Evolutionary conservation across 2,888 invertebrate species (phyloP).

Genomic region (Drosophila buzzatii): DNA sequence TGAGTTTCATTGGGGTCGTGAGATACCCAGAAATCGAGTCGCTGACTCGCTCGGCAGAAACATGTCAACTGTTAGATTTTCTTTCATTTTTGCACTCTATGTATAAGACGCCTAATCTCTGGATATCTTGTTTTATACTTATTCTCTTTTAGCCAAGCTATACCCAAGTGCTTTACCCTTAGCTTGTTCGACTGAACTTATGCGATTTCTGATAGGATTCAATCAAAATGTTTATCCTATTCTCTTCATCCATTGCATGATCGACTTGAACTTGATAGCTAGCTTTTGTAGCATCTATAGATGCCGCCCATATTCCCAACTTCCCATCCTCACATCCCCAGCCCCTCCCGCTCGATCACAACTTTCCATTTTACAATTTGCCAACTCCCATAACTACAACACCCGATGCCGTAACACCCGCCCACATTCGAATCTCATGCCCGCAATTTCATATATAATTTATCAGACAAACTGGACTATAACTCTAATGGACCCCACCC

Average conservation of each 20-base stretch:
- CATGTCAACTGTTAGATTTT: not conserved
- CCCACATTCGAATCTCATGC: not conserved
- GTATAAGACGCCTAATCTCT: too few species aligned
- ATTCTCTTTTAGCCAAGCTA: too few species aligned
- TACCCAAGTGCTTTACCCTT: too few species aligned
- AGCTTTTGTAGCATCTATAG: too few species aligned
- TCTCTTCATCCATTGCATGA: not conserved
- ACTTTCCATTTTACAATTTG: not conserved
- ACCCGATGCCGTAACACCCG: not conserved
- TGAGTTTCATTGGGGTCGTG: not conserved
- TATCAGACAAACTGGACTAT: slow-evolving; percentile 2
- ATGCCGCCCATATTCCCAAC: too few species aligned
- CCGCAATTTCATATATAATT: not conserved
- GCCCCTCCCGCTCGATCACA: too few species aligned
- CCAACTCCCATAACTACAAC: not conserved
- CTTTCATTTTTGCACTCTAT: not conserved
- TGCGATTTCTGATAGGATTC: too few species aligned
- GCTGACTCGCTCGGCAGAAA: not conserved
- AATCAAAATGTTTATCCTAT: not conserved
- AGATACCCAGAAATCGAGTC: not conserved
- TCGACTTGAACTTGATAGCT: too few species aligned
- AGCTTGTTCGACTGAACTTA: not conserved
- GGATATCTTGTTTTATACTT: too few species aligned
- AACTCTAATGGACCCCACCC: slow-evolving; percentile 8
- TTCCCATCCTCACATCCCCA: too few species aligned